phyloP scores from a whole-genome alignment of 2,797 vertebrate species.

The Coregonus sp. region DNA sequence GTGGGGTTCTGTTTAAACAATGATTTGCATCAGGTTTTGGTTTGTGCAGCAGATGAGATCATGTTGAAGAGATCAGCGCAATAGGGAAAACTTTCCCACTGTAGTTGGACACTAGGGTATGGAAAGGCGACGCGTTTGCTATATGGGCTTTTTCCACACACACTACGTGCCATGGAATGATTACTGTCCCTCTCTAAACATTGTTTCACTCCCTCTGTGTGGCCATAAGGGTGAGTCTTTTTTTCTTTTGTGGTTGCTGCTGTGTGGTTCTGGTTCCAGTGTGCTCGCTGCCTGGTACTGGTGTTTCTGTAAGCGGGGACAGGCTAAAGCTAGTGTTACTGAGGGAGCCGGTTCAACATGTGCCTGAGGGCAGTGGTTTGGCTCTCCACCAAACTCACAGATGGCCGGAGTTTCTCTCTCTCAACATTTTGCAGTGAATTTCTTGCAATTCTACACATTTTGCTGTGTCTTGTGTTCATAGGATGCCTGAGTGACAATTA shows the following conservation, averaged over 20 bases:
- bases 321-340: constrained; percentile 54
- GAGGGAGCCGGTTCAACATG: constrained; percentile 74
- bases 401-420: constrained; percentile 70
- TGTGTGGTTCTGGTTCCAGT: constrained; percentile 35
- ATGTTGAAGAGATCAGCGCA: too few species aligned
- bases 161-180: constrained; percentile 37
- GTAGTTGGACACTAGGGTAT: background rate
- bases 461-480: too few species aligned
- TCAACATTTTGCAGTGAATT: background rate
- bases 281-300: constrained; percentile 49
- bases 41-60: background rate
- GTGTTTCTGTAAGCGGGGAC: constrained; percentile 71
- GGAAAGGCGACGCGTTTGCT: background rate
- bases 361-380: constrained; percentile 80
- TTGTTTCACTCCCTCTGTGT: constrained; percentile 63
- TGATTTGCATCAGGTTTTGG: constrained; percentile 19
- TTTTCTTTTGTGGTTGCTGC: constrained; percentile 65
- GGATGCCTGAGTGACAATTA: too few species aligned
- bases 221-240: constrained; percentile 65
- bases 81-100: background rate
- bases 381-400: constrained; percentile 74
- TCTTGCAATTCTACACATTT: too few species aligned
- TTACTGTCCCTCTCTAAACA: constrained; percentile 68
- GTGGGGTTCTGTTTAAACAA: constrained; percentile 23
- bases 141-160: background rate